Percentiles rank a stretch among this genome's conserved stretches.
phyloP scores from a whole-genome alignment of 2,888 invertebrate species.

The Trachelus tabidus region DNA sequence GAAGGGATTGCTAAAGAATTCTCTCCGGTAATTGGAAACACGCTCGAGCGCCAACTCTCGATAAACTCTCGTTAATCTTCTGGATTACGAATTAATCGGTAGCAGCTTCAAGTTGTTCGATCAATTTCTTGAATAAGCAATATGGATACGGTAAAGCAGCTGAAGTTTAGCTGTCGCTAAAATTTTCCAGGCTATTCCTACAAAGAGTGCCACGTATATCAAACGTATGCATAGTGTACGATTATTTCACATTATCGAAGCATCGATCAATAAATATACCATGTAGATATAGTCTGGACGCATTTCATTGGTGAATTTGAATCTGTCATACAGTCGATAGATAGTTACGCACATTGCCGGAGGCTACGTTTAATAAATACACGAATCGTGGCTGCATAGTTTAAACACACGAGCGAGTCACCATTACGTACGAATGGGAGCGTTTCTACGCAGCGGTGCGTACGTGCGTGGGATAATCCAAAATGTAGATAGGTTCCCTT shows the following conservation, averaged over 20 bases:
- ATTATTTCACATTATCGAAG: background rate
- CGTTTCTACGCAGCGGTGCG: constrained; percentile 21
- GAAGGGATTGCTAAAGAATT: background rate
- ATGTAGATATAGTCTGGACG: constrained; percentile 28
- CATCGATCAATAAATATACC: background rate
- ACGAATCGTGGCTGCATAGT: constrained; percentile 41
- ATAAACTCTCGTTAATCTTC: constrained; percentile 37
- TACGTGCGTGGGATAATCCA: constrained; percentile 25
- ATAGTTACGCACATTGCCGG: constrained; percentile 8
- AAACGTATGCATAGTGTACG: background rate
- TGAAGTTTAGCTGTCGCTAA: background rate
- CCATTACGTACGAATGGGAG: constrained; percentile 26
- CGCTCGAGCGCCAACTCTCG: constrained; percentile 18
- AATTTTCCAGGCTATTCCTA: background rate
- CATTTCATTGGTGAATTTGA: constrained; percentile 28
- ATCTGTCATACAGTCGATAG: background rate
- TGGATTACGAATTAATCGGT: constrained; percentile 39
- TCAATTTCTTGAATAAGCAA: background rate
- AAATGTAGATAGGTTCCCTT: constrained; percentile 25
- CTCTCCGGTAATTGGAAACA: constrained; percentile 34
- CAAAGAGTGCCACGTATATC: background rate
- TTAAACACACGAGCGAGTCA: constrained; percentile 42
- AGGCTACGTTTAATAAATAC: constrained; percentile 52
- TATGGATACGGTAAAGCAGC: background rate
- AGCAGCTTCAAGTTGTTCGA: constrained; percentile 14